These are phyloP conservation scores for Tetrapedia diversipes DNA, from an alignment of 2,888 invertebrate species.

Conservation along the genomic window DNA sequence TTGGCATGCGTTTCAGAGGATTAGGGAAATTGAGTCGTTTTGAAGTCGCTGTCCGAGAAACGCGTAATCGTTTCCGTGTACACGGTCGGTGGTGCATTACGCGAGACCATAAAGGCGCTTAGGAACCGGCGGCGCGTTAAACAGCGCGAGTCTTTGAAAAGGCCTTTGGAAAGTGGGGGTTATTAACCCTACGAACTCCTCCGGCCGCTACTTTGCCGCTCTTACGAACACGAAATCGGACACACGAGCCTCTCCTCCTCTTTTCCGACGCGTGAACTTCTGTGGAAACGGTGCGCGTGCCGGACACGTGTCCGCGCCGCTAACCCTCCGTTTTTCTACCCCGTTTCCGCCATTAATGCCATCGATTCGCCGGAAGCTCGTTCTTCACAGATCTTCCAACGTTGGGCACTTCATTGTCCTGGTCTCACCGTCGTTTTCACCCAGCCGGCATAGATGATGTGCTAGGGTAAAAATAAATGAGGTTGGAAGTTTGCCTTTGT, in stretches of 20 bases:
- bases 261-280: constrained; percentile 28
- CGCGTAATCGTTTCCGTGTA: too few species aligned
- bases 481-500: too few species aligned
- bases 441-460: neutral
- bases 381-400: neutral
- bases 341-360: constrained; percentile 31
- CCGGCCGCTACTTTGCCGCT: constrained; percentile 60
- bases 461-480: neutral
- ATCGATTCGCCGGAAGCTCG: constrained; percentile 10
- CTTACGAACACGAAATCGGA: constrained; percentile 64
- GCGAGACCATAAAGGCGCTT: constrained; percentile 20
- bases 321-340: constrained; percentile 46
- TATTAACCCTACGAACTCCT: constrained; percentile 56
- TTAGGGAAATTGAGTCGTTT: too few species aligned
- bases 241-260: constrained; percentile 37
- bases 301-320: constrained; percentile 61
- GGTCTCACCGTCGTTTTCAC: neutral
- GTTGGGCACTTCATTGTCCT: constrained; percentile 2
- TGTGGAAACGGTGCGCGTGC: constrained; percentile 53
- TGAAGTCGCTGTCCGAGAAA: too few species aligned
- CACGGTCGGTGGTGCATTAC: neutral
- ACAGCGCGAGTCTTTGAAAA: constrained; percentile 26
- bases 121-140: constrained; percentile 57
- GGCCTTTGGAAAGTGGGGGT: constrained; percentile 45
- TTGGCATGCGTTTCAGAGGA: too few species aligned